Evolutionary conservation across 30 jellyfish, hydroid and myxozoan species (phyloP), one percentile per base, ranked within the genome.

Genomic region (Aurelia sp.): DNA sequence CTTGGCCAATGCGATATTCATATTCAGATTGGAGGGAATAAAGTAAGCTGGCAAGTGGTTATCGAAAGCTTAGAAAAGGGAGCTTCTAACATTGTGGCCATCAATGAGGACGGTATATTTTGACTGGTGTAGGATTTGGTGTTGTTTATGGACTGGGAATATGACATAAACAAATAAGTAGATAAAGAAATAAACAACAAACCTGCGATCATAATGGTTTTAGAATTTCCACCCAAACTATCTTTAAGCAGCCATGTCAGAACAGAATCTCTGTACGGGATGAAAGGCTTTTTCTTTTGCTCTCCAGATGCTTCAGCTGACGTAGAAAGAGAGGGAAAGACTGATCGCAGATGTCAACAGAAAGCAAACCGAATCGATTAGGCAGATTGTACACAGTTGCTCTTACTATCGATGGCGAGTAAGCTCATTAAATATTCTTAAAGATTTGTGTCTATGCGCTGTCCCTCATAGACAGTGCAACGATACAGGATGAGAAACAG

Each of bases 231-330:
- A 3, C 99, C 99, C 71, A 94, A 61, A 59, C 97, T 89, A 60
- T 94, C 99, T 40, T 95, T 95, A 6, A 95, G 88, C 74, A 95
- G 91, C 99, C 99, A 95, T n/a, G 99, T 95, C 33, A 95, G 86
- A 16, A 95, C 99, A 0, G 99, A 95, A 77, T 95, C 99, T 40
- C 99, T 87, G 89, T 95, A 95, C n/a, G 99, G 99, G 19, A 95
- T 87, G 81, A 95, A 95, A 10, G 91, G 86, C 81, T 85, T 89
- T 79, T 93, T 93, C 87, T 64, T 81, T 18, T 70, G 82, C 57
- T 80, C 90, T 8, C 86, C 97, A 80, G 98, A 87, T 59, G 90
- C 87, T 41, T 92, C 98, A 40, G 98, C 98, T 92, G 64, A 20
- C 38, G 62, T 15, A 67, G 38, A 53, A 31, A 8, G 13, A 44